Conservation (phyloP, 2,113 vertebrate genomes). For the Cephalopterus ornatus region DNA sequence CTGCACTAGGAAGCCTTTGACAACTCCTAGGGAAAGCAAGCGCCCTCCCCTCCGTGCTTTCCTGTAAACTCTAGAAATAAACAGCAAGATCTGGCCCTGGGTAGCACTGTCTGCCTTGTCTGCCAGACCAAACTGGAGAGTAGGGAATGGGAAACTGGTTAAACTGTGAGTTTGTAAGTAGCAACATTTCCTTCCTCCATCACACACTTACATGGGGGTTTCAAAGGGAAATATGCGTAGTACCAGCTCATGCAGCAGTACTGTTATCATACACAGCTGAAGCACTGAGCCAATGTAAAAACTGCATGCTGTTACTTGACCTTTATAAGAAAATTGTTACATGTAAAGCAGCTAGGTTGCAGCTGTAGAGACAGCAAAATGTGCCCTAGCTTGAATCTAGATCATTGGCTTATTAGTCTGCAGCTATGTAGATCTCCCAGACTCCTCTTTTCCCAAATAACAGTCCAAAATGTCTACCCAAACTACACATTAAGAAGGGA, state of each 20-base stretch:
- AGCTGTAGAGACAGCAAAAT: not conserved
- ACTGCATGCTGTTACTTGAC: not conserved
- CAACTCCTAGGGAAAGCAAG: not conserved
- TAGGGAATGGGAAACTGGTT: not conserved
- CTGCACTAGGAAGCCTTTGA: not conserved
- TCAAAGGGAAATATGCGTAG: not conserved
- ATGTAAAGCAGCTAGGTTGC: not conserved
- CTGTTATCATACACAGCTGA: not conserved
- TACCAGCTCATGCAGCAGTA: rapidly evolving
- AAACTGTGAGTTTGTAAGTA: not conserved
- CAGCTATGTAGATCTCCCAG: not conserved
- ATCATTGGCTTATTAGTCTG: not conserved
- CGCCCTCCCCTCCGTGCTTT: not conserved
- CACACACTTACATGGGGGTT: rapidly evolving
- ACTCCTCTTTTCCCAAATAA: not conserved
- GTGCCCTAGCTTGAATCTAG: not conserved
- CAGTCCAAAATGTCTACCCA: not conserved
- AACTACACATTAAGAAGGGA: not conserved
- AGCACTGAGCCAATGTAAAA: not conserved
- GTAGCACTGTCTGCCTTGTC: not conserved
- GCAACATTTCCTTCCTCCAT: not conserved
- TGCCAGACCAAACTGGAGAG: not conserved
- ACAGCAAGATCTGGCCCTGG: not conserved
- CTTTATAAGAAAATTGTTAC: not conserved
- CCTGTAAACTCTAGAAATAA: not conserved